Evolutionary conservation across 2,797 vertebrate genomes (phyloP), one percentile per base, ranked within the genome.

Genomic region (Lepus oiostolus): DNA sequence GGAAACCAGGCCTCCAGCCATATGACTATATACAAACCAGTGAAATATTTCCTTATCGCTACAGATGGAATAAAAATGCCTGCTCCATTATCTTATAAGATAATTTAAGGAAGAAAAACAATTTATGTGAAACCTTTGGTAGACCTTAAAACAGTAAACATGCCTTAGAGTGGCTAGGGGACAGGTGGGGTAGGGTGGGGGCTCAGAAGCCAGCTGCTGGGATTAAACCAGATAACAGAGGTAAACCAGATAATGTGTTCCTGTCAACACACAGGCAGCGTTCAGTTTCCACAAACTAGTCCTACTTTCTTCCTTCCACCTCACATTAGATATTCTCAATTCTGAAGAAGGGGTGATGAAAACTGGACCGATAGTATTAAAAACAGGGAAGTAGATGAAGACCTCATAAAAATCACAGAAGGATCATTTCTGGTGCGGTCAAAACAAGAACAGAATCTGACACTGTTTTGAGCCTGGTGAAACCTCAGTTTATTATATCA

Each of bases 261-360:
- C 50, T 12, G 6, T 0, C 12, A 24, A 32, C 58, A 60, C 2
- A 17, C 6, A 28, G 26, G 58, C 42, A 47, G 21, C 24, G 38
- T 47, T 63, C 47, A 4, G 35, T 38, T 26, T 76, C 24, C 32
- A 0, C 8, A 50, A 47, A 8, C 5, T 3, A 16, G 28, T 32
- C 38, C 35, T 38, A 7, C 35, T 77, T 35, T 75, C 42, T 32
- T 1, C 17, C 52, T 94, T 94, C 19, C 8, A 24, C 32, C 28
- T 79, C 68, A 77, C 7, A 8, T 32, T 68, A 95, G 17, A 32
- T 82, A 82, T 60, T 86, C 50, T 79, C 75, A 85, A 54, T 91
- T 80, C 32, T 76, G 32, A 80, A 91, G 54, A 74, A 30, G 1
- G 8, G 24, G 9, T 82, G 26, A 35, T 42, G 58, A 81, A 86